Base-by-base conservation (phyloP, 92 coral and sea anemone genomes). In the Paramuricea clavata region DNA sequence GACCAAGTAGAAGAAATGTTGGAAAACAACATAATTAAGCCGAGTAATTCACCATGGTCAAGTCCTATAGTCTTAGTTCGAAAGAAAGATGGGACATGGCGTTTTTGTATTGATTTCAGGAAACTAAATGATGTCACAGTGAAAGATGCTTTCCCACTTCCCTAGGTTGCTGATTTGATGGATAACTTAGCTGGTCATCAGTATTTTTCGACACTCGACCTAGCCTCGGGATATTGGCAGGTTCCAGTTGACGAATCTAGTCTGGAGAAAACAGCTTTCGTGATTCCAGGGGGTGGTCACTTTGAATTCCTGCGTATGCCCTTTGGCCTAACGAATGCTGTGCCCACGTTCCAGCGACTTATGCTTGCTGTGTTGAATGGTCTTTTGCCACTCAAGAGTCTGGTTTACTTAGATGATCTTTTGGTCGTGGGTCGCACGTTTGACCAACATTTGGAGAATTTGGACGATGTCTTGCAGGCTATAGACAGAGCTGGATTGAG, bases 141-240 rank as follows among this genome's bases (percentile, higher is more conserved):
- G 33, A 90, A 87, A 32, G 91, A 90, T 83, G 89, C 89, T 36
- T 74, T 82, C 7, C 94, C 90, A 26, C 33, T 44, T 25, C 81
- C 86, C 28, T 68, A 88, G 86, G 74, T 54, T 27, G 88, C 90
- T 71, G 80, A 87, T 69, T 85, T 87, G 13, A 74, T 89, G 36
- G 79, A 90, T 69, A 85, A 83, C 2, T 47, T 86, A 26, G 84
- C 62, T 12, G 89, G 89, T 0, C 76, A 82, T 60, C 72, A 19
- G 43, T 86, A 74, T 64, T 86, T 86, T 33, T 86, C 77, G 9
- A 74, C 83, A 17, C 28, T 76, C 9, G 89, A 86, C 50, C n/a
- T 76, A 7, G 89, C 89, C 2, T 86, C 89, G 21, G 83, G 89
- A 41, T 76, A 86, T 49, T 86, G 83, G 89, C 83, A 86, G 61